Evolutionary conservation across 1,140 invertebrate species (phyloP).

Genomic region (Belonocnema kinseyi): DNA sequence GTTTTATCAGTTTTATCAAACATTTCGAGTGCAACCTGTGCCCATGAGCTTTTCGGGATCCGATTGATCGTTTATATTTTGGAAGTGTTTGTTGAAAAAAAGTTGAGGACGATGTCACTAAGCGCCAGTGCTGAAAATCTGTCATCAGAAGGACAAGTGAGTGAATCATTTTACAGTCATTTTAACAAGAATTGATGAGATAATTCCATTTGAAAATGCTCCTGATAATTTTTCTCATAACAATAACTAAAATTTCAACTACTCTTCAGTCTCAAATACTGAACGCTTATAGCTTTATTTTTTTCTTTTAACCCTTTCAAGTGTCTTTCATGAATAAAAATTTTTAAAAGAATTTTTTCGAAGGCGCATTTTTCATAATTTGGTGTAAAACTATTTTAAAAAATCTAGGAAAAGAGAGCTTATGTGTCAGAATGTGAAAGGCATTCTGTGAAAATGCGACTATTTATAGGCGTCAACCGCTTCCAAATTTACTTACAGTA

Average conservation of each 20-base stretch:
- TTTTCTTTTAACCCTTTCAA: no score
- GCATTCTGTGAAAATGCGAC: background rate
- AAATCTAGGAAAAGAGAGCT: background rate
- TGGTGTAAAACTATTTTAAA: no score
- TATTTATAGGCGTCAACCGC: constrained; percentile 1
- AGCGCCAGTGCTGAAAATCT: constrained; percentile 82
- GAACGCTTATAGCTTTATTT: no score
- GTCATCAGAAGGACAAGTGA: constrained; percentile 78
- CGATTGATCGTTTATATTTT: background rate
- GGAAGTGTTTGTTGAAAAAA: constrained; percentile 1
- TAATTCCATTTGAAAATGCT: constrained; percentile 21
- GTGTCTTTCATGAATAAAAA: no score
- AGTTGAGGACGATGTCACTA: constrained; percentile 77
- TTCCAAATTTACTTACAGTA: background rate
- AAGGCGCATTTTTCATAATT: no score
- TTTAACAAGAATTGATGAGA: background rate
- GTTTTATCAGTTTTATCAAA: constrained; percentile 15
- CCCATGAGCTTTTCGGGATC: background rate
- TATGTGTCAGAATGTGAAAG: background rate
- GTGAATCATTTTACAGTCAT: constrained; percentile 38
- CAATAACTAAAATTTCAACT: no score
- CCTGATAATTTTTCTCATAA: background rate
- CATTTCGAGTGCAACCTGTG: background rate
- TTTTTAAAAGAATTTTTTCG: no score
- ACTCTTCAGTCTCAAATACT: no score